These are phyloP conservation scores for Vicugna pacos DNA, from an alignment of 2,113 vertebrate species.

Conservation along the genomic window DNA sequence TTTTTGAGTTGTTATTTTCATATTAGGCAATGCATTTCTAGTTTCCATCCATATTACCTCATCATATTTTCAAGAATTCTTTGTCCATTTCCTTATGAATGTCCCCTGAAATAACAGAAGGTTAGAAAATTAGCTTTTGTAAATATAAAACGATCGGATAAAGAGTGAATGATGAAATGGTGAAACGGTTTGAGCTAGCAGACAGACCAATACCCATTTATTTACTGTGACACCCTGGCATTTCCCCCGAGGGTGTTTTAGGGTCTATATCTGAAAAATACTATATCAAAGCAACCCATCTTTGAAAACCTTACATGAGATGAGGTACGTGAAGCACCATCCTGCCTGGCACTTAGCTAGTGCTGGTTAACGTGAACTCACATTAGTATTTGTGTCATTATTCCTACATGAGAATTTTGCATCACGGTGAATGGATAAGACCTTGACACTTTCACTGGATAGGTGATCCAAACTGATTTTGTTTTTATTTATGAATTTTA, in stretches of 20 bases:
- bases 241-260: neutral
- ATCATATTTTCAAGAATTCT: neutral
- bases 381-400: neutral
- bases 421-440: neutral
- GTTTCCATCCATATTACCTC: neutral
- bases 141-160: neutral
- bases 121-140: neutral
- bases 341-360: neutral
- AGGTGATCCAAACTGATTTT: neutral
- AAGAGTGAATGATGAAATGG: neutral
- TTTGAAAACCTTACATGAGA: neutral
- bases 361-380: neutral
- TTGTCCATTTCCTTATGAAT: neutral
- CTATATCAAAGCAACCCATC: neutral
- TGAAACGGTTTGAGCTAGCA: neutral
- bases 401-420: neutral
- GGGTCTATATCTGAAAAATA: neutral
- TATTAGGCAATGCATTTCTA: neutral
- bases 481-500: constrained; percentile 17
- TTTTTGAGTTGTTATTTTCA: neutral
- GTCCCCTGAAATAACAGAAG: neutral
- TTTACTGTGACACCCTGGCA: neutral
- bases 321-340: neutral
- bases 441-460: neutral
- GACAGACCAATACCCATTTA: neutral